phyloP scores from a whole-genome alignment of 2,797 vertebrate species.

The Meriones psammophilus region DNA sequence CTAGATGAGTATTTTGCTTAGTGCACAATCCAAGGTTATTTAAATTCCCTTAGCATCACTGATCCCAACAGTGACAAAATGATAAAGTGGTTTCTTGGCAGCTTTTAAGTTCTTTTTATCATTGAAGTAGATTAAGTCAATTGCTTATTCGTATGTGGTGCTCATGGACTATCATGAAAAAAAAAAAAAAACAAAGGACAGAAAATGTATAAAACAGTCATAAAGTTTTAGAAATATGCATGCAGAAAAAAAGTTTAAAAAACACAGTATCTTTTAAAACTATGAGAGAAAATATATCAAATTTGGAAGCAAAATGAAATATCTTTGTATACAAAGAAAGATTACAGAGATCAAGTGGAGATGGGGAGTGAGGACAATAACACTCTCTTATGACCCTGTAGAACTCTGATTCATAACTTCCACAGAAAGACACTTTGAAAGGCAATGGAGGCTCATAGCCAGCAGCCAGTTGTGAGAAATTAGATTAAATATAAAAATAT shows the following conservation, averaged over 20 bases:
- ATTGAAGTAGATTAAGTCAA: constrained; percentile 35
- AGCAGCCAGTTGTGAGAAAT: not conserved
- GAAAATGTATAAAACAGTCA: constrained; percentile 1
- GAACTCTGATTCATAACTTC: not conserved
- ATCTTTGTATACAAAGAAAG: not conserved
- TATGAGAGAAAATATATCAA: constrained; percentile 35
- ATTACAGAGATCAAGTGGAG: no score
- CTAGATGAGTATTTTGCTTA: constrained; percentile 6
- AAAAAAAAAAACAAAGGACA: constrained; percentile 14
- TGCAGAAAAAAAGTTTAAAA: constrained; percentile 18
- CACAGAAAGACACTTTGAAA: not conserved
- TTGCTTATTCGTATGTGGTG: constrained; percentile 45
- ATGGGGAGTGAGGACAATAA: not conserved
- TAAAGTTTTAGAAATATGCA: not conserved
- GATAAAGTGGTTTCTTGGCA: constrained; percentile 55
- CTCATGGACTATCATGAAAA: constrained; percentile 20
- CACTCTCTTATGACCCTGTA: not conserved
- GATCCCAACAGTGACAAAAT: constrained; percentile 27
- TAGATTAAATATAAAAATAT: not conserved
- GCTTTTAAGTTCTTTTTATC: constrained; percentile 43
- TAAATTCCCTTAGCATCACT: not conserved
- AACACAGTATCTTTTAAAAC: not conserved
- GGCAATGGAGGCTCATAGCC: not conserved
- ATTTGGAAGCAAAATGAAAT: constrained; percentile 47
- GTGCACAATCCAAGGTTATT: not conserved